Conservation (phyloP, 2,797 vertebrate genomes). For the Balearica regulorum region DNA sequence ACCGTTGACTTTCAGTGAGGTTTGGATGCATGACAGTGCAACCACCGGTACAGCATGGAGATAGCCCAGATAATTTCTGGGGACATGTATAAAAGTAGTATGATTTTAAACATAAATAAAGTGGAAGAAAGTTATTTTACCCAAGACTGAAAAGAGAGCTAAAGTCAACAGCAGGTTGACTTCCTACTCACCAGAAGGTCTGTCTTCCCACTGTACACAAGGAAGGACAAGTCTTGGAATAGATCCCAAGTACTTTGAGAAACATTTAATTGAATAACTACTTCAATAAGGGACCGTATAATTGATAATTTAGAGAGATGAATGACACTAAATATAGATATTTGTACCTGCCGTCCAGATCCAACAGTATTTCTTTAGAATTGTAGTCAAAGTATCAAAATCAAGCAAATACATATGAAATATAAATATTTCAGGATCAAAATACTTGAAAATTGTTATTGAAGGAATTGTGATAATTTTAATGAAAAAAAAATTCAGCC, state of each 20-base stretch:
- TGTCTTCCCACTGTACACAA: not conserved
- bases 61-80: not conserved
- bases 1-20: fast-evolving
- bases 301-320: not conserved
- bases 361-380: not conserved
- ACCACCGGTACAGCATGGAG: not conserved
- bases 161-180: slow-evolving; percentile 8
- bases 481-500: not conserved
- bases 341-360: not conserved
- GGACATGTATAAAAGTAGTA: not conserved
- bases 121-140: not conserved
- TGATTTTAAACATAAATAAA: not conserved
- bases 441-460: not conserved
- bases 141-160: not conserved
- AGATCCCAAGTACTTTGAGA: not conserved
- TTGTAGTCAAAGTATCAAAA: not conserved
- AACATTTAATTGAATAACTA: not conserved
- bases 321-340: not conserved
- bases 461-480: not conserved
- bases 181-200: slow-evolving; percentile 38
- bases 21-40: not conserved
- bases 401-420: not conserved
- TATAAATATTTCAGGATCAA: not conserved
- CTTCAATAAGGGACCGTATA: not conserved
- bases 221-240: not conserved